A percentile compares a stretch with the other conserved stretches of the same genome.
Evolutionary conservation across 2,888 invertebrate species (phyloP).

Genomic region (Caenorhabditis sp.): DNA sequence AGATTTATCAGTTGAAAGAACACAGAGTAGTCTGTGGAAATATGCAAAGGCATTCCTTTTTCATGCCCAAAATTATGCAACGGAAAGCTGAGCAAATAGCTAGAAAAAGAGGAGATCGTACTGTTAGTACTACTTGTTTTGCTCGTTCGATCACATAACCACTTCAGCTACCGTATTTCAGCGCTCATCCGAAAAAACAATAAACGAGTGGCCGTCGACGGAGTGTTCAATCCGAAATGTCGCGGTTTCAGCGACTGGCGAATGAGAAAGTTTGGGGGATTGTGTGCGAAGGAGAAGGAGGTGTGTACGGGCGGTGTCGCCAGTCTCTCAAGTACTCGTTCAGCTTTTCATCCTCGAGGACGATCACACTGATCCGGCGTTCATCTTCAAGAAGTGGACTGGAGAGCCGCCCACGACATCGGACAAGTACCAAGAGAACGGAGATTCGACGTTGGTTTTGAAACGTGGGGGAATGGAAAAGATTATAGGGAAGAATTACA

Average conservation of each 20-base stretch:
- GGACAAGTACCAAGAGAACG: slow-evolving; percentile 36
- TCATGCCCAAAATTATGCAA: slow-evolving; percentile 1
- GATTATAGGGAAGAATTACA: slow-evolving; percentile 8
- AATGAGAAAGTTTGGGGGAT: slow-evolving; percentile 48
- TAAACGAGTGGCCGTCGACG: slow-evolving; percentile 38
- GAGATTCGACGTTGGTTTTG: slow-evolving; percentile 23
- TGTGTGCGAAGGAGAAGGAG: slow-evolving; percentile 39
- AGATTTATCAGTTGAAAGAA: neutral
- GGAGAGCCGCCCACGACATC: slow-evolving; percentile 41
- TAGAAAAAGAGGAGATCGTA: slow-evolving; percentile 6
- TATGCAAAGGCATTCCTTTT: neutral
- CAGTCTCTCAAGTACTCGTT: neutral
- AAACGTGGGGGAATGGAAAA: neutral
- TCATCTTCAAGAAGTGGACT: slow-evolving; percentile 40
- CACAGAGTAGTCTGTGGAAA: neutral
- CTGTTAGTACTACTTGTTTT: neutral
- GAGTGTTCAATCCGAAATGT: slow-evolving; percentile 45
- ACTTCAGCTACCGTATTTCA: slow-evolving; percentile 3
- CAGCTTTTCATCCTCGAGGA: slow-evolving; percentile 39
- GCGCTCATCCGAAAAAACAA: slow-evolving; percentile 41
- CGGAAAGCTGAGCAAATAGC: slow-evolving; percentile 4
- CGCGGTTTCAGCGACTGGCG: slow-evolving; percentile 35
- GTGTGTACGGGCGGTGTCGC: neutral
- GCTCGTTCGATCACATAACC: neutral
- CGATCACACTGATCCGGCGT: slow-evolving; percentile 44